Evolutionary conservation across 2,113 vertebrate species (phyloP).

Genomic region (Pampusana beccarii): DNA sequence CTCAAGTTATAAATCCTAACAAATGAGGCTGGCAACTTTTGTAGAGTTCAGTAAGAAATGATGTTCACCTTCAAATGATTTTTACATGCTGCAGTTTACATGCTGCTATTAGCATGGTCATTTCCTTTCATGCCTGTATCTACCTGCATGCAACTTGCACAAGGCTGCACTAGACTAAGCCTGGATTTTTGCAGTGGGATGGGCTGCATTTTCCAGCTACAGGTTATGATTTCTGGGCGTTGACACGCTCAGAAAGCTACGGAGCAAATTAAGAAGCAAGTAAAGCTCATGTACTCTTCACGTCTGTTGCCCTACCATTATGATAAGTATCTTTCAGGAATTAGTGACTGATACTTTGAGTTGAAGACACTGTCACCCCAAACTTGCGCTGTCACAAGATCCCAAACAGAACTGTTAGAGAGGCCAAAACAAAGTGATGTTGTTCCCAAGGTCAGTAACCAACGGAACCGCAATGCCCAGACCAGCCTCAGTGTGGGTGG

Average conservation of each 20-base stretch:
- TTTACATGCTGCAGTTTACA: not conserved
- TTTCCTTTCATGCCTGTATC: not conserved
- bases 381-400: not conserved
- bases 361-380: not conserved
- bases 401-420: not conserved
- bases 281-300: not conserved
- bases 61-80: not conserved
- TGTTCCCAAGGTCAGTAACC: not conserved
- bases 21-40: not conserved
- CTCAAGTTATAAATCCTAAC: not conserved
- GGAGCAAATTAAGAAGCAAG: not conserved
- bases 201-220: not conserved
- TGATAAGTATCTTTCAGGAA: not conserved
- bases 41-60: not conserved
- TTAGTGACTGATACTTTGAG: not conserved
- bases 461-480: rapidly evolving
- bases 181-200: not conserved
- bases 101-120: not conserved
- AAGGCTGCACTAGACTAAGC: not conserved
- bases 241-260: not conserved
- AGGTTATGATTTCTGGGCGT: not conserved
- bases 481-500: not conserved
- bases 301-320: not conserved
- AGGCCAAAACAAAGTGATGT: not conserved
- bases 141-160: not conserved